Evolutionary conservation across 1,140 invertebrate genomes (phyloP), one percentile per base, ranked within the genome.

Genomic region (Listronotus bonariensis): DNA sequence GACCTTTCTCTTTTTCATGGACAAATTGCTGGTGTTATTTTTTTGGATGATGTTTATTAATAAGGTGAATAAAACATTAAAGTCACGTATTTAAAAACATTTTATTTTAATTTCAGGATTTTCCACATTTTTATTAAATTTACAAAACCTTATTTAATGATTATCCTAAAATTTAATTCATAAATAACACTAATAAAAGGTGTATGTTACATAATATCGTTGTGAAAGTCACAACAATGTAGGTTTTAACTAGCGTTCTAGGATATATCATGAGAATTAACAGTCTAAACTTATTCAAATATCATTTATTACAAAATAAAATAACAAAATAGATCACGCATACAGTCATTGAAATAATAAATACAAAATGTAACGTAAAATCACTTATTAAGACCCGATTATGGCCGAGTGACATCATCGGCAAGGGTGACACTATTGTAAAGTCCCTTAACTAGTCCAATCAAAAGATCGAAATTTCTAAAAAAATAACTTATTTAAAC

Each of bases 341-440:
- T 71, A 69, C 68, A 71, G 72, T 75, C 68, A 72, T 69, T 71
- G 65, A 49, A 46, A 71, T 65, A 72, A 73, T 72, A 72, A 73
- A 72, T 72, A 73, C 65, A 68, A 73, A 73, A 68, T 62, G 65
- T 60, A 72, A 65, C 48, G 57, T 45, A 65, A 55, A 61, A 75
- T 75, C 72, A 74, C 74, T 73, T 71, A 49, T 67, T 38, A 46
- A 69, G 70, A 75, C 74, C 72, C 72, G 72, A 72, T 71, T 54
- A 68, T 56, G 31, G 61, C 68, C 64, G 40, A 46, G 20, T 26
- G 20, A 26, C 20, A 26, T 3, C 20, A 26, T 54, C 46, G 57
- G 57, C 58, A 63, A 53, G 53, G 52, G 62, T 41, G 38, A 68
- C 61, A 64, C 67, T 58, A 56, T 60, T 56, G 58, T 59, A 40